Base-by-base conservation (phyloP, 2,797 vertebrate species). In the Sciaenops ocellatus region DNA sequence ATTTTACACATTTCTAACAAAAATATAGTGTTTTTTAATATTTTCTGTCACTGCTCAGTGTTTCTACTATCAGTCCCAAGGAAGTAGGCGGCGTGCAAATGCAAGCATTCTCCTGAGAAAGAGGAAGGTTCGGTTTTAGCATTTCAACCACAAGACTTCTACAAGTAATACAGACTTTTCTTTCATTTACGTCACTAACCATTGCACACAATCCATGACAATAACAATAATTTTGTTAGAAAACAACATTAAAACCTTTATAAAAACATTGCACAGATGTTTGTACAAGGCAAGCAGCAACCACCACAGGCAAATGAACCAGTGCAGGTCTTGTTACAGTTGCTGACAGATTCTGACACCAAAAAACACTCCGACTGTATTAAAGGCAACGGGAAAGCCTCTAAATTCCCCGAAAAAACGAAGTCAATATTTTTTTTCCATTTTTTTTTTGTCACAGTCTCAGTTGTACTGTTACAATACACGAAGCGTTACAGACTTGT, bases 21-120 rank as follows among this genome's bases (percentile, higher is more conserved):
- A 89, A 88, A 89, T 85, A 90, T 61, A 69, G 17, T 52, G 8
- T 48, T 26, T 44, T 59, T 72, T 66, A 3, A 28, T 3, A 16
- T 15, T 41, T 56, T 47, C 6, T 69, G 26, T 46, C 48, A 62
- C 52, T 76, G 72, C 85, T 76, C 54, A 73, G 72, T 88, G 67
- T 83, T 69, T 78, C 46, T 65, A 62, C n/a, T 10, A 48, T 71
- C 66, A 63, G 67, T 44, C 28, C 47, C 69, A 68, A 85, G 65
- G 69, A 85, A 89, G 76, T 64, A 66, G 70, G 71, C 3, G 22
- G 41, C 78, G 85, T 85, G 85, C 82, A 85, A 76, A 61, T 65
- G 44, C 54, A 69, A 85, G 60, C 50, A 38, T 60, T 82, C 77
- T 87, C 82, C 90, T 91, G 90, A 90, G 90, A 93, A 90, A 90